Evolutionary conservation across 2,888 invertebrate species (phyloP), one percentile per base, ranked within the genome.

Genomic region (Scotopteryx bipunctaria): DNA sequence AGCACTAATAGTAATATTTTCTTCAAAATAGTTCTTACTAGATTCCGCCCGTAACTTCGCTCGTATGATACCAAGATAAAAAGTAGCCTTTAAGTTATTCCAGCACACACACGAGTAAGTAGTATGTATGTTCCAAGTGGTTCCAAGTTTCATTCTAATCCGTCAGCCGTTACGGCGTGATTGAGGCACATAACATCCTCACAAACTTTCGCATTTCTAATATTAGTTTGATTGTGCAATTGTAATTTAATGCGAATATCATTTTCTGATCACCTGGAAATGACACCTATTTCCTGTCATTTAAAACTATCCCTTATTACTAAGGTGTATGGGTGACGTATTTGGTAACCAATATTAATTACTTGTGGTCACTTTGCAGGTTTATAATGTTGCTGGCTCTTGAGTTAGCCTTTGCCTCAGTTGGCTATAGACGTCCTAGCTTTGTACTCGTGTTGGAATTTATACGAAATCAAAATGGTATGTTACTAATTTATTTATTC

Each of bases 311-410:
- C 5, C 9, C 19, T 36, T 51, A 43, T 16, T 2, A 5, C 15
- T 5, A 8, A 5, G 4, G 2, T 0, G 1, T 40, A 51, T 44
- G 40, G 50, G 17, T 32, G 25, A 43, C 5, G 37, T 38, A 29
- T 13, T 21, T 1, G 2, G 32, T 21, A 17, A 31, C 9, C 2
- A n/a, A 42, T 29, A 36, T 13, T 46, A 38, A 57, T 50, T 32
- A 52, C 45, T 33, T 60, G 60, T 35, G 57, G 60, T 58, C 36
- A 36, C 36, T 33, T 46, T 48, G 38, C 36, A 15, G 11, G 27
- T 9, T n/a, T 55, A 57, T 52, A 49, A 29, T 32, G 32, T 43
- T 43, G 44, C 54, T 5, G 25, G 19, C 5, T 46, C 17, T 27
- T 25, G 11, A 15, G 5, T 44, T 38, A 35, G n/a, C n/a, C n/a